Conservation (phyloP, 2,888 invertebrate genomes). For the Saturnia pavonia region DNA sequence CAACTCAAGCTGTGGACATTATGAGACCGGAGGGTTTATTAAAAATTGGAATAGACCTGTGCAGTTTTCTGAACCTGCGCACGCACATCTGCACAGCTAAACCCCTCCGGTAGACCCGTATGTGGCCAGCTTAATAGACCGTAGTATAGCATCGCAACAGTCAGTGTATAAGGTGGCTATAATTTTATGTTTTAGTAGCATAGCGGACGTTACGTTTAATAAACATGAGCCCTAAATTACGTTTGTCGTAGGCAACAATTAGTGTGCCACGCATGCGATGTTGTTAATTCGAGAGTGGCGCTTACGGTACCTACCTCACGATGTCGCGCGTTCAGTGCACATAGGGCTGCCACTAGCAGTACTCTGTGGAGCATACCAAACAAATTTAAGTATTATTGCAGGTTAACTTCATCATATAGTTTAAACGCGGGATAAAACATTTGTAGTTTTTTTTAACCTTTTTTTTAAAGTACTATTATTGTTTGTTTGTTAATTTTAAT, state of each 20-base stretch:
- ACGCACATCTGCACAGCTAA: too few species aligned
- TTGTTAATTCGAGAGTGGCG: conserved; percentile 37
- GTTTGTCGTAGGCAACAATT: conserved; percentile 45
- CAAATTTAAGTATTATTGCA: neutral
- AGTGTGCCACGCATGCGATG: conserved; percentile 44
- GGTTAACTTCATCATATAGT: too few species aligned
- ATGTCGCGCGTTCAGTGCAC: conserved; percentile 19
- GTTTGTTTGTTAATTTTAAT: too few species aligned
- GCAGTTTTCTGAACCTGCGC: too few species aligned
- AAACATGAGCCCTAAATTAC: conserved; percentile 44
- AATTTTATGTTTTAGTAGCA: conserved; percentile 20
- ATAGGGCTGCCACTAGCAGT: neutral
- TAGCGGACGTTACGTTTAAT: conserved; percentile 40
- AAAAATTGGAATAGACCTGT: too few species aligned
- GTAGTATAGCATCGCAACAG: neutral
- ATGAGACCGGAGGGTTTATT: too few species aligned
- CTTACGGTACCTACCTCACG: conserved; percentile 40
- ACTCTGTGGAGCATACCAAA: neutral
- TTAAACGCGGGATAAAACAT: too few species aligned
- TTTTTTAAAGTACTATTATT: too few species aligned
- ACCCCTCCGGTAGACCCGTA: too few species aligned
- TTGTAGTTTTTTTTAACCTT: too few species aligned
- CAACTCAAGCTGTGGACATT: too few species aligned
- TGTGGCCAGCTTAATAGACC: neutral
- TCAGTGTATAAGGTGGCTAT: neutral